These are phyloP conservation scores for Linurgus olivaceus DNA, from an alignment of 2,797 vertebrate species.

Conservation along the genomic window DNA sequence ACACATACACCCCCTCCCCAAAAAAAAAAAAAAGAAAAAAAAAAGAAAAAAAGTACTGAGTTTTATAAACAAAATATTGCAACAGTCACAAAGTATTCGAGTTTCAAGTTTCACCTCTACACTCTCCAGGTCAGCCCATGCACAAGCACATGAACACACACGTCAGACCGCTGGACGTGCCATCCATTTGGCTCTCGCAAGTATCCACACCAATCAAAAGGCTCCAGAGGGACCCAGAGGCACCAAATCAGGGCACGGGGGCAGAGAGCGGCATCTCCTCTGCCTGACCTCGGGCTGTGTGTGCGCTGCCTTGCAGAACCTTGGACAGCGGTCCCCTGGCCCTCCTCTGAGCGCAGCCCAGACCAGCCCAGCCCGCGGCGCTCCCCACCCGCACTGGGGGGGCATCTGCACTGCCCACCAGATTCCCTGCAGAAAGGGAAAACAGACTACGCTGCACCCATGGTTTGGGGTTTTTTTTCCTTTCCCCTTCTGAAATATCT, in stretches of 20 bases:
- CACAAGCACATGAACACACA: not conserved
- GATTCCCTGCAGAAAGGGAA: not conserved
- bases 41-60: not conserved
- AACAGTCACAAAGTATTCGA: fast-evolving
- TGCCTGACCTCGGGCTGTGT: fast-evolving
- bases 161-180: not conserved
- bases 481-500: not conserved
- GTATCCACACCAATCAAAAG: not conserved
- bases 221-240: not conserved
- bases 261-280: too few relatives aligned
- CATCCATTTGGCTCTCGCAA: not conserved
- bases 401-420: not conserved
- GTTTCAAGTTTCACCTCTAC: not conserved
- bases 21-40: not conserved
- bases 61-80: fast-evolving
- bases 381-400: not conserved
- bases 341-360: fast-evolving
- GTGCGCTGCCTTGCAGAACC: not conserved
- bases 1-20: not conserved
- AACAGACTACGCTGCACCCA: not conserved
- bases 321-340: not conserved
- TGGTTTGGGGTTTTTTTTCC: not conserved
- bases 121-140: not conserved
- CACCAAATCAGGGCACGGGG: not conserved
- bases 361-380: not conserved